Evolutionary conservation across 2,113 vertebrate genomes (phyloP).

Genomic region (Neogale vison): DNA sequence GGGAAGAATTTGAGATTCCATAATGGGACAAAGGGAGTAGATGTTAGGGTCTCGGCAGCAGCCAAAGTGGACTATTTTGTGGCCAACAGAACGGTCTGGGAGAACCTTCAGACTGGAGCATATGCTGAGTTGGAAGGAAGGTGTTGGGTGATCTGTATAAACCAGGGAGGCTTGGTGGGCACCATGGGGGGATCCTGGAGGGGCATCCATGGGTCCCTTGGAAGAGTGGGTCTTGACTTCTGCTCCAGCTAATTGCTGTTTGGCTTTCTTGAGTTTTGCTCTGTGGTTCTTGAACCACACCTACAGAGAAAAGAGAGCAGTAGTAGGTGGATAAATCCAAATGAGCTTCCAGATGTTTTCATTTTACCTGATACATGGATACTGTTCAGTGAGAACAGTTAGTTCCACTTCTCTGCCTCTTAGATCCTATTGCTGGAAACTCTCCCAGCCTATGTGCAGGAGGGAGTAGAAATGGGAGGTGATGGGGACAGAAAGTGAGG

Average conservation of each 20-base stretch:
- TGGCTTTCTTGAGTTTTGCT: not conserved
- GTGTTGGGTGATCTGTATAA: accelerated
- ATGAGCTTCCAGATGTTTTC: not conserved
- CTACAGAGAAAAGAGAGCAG: not conserved
- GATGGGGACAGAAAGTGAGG: not conserved
- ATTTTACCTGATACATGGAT: not conserved
- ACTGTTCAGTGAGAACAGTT: not conserved
- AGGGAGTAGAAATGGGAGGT: not conserved
- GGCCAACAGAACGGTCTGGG: not conserved
- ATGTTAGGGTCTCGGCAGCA: no score
- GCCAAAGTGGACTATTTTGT: no score
- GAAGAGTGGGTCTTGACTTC: not conserved
- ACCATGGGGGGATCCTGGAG: accelerated
- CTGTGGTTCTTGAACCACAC: conserved; percentile 53
- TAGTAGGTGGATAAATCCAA: not conserved
- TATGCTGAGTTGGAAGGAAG: not conserved
- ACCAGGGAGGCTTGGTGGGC: accelerated
- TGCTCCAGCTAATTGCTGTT: not conserved
- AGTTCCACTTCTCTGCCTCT: not conserved
- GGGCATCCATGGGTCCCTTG: accelerated
- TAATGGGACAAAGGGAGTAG: no score
- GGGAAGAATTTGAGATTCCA: no score
- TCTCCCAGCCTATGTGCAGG: accelerated
- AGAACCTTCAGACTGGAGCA: not conserved
- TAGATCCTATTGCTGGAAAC: no score